Evolutionary conservation across 2,113 vertebrate genomes (phyloP).

Genomic region (Daphoenositta chrysoptera): DNA sequence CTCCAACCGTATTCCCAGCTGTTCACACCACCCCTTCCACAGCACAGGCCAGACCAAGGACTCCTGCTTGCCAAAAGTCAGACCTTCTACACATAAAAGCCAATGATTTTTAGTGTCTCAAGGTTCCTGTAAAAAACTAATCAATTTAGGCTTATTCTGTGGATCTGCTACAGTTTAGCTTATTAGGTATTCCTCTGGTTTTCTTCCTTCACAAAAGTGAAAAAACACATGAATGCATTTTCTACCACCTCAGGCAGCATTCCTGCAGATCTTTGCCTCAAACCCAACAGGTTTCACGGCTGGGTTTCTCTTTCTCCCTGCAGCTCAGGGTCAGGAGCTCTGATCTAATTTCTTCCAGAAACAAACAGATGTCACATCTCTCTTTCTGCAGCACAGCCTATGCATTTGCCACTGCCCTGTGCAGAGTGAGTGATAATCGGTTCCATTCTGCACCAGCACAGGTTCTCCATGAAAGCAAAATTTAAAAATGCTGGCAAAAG

Average conservation of each 20-base stretch:
- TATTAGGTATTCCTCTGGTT: not conserved
- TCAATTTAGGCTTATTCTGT: not conserved
- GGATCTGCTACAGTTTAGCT: not conserved
- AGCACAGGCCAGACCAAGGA: not conserved
- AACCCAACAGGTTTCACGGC: not conserved
- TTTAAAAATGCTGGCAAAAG: not conserved
- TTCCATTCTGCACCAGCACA: not conserved
- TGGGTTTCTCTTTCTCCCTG: not conserved
- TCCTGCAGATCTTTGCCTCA: not conserved
- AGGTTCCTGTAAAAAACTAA: not conserved
- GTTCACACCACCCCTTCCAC: not conserved
- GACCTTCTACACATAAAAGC: not conserved
- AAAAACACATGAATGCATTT: not conserved
- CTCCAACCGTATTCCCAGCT: not conserved
- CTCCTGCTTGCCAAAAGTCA: not conserved
- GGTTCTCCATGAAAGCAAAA: not conserved
- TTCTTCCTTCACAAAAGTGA: not conserved
- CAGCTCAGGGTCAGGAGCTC: not conserved
- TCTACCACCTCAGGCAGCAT: not conserved
- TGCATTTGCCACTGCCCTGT: not conserved
- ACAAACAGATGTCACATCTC: not conserved
- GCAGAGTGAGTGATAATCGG: not conserved
- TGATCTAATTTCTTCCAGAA: not conserved
- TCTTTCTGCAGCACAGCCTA: not conserved
- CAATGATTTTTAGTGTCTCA: fast-evolving